Percentiles rank a stretch among this genome's conserved stretches.
Conservation (phyloP, 1,140 invertebrate species). For the Nebria ingens region DNA sequence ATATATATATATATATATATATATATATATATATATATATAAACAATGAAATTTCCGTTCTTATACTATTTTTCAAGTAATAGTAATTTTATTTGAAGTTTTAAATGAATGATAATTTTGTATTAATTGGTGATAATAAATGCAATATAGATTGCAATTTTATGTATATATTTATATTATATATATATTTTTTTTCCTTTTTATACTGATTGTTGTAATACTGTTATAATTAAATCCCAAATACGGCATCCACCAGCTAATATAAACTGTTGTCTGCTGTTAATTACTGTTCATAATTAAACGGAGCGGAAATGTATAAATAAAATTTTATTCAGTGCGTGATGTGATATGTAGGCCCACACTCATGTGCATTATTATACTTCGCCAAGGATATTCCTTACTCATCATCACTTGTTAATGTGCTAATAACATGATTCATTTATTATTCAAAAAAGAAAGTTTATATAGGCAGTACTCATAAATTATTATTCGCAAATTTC, state of each 20-base stretch:
- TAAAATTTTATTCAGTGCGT: constrained; percentile 9
- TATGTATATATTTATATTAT: too few relatives aligned
- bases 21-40: neutral
- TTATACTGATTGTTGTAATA: too few relatives aligned
- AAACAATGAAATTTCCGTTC: neutral
- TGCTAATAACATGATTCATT: neutral
- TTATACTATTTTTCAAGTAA: too few relatives aligned
- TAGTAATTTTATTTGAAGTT: neutral
- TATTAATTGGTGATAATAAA: neutral
- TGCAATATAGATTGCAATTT: too few relatives aligned
- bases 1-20: neutral
- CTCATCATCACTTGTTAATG: neutral
- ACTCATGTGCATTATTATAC: neutral
- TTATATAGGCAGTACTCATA: too few relatives aligned
- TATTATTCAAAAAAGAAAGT: neutral
- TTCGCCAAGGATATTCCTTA: neutral
- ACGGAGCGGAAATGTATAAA: constrained; percentile 5
- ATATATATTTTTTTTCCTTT: too few relatives aligned
- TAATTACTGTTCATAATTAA: constrained; percentile 6
- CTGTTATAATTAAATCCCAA: constrained; percentile 4
- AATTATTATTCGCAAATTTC: too few relatives aligned
- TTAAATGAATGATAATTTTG: neutral
- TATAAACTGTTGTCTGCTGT: constrained; percentile 4
- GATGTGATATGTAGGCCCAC: neutral
- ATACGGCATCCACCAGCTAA: neutral